A percentile compares a stretch with the other conserved stretches of the same genome.
Conservation (phyloP, 2,797 vertebrate genomes). For the Clamator glandarius region DNA sequence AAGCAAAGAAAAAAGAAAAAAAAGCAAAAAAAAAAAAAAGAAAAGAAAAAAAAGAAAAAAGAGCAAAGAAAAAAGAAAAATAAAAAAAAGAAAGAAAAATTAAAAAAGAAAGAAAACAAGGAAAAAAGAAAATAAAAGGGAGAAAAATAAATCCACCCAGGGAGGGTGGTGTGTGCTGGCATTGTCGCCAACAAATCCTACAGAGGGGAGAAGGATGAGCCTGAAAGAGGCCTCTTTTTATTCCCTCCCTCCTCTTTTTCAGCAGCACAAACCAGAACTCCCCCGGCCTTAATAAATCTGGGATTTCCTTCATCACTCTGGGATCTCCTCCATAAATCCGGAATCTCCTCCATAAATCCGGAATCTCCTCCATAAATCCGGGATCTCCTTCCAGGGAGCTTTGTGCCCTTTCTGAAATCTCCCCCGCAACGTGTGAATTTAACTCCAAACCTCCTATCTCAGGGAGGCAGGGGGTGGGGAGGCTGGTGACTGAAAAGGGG, state of each 20-base stretch:
- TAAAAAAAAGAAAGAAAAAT: too few species aligned
- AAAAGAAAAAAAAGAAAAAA: too few species aligned
- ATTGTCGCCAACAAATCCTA: neutral
- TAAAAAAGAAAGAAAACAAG: too few species aligned
- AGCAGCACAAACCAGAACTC: too few species aligned
- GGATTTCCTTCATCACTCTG: neutral
- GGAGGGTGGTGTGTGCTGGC: neutral
- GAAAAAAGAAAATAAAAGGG: neutral
- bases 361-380: too few species aligned
- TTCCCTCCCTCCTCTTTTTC: too few species aligned
- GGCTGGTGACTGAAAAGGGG: conserved; percentile 32
- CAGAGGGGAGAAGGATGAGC: neutral
- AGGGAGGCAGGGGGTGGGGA: neutral
- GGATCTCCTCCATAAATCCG: neutral
- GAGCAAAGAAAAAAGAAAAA: too few species aligned
- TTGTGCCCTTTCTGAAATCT: neutral
- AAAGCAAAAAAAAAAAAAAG: too few species aligned
- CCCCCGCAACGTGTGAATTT: conserved; percentile 14
- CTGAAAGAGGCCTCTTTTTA: neutral
- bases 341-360: neutral
- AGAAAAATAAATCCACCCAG: neutral
- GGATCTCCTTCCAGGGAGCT: neutral
- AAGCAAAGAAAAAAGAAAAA: too few species aligned
- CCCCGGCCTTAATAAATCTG: neutral
- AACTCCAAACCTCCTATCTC: conserved; percentile 26